A percentile compares a stretch with the other conserved stretches of the same genome.
phyloP scores from a whole-genome alignment of 2,797 vertebrate species.

The Megaceryle alcyon region DNA sequence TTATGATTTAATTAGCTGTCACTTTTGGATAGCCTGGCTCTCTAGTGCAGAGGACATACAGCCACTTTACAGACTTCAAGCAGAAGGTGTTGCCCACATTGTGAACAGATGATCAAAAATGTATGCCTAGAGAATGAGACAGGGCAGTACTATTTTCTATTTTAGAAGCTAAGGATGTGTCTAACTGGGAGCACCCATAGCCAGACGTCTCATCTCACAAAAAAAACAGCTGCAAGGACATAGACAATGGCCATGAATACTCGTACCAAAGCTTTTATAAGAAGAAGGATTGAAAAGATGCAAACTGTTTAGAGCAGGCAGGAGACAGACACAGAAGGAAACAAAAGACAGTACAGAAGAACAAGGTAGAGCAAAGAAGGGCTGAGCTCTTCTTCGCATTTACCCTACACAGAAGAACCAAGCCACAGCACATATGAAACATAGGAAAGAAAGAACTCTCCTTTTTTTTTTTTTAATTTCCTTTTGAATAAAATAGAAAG shows the following conservation, averaged over 20 bases:
- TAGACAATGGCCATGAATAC: background rate
- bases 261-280: background rate
- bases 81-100: background rate
- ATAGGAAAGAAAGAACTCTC: background rate
- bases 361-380: background rate
- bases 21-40: background rate
- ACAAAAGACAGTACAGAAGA: background rate
- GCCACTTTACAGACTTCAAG: constrained; percentile 9
- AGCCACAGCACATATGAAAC: background rate
- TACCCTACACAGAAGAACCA: background rate
- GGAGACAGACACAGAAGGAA: background rate
- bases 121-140: background rate
- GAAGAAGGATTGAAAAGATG: background rate
- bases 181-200: background rate
- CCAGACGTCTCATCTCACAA: background rate
- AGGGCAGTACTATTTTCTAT: background rate
- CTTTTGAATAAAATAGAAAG: constrained; percentile 26
- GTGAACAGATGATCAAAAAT: constrained; percentile 15
- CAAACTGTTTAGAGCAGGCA: constrained; percentile 14
- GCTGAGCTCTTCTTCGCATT: background rate
- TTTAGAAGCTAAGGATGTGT: background rate
- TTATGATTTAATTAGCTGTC: constrained; percentile 18
- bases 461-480: background rate
- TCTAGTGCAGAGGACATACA: background rate
- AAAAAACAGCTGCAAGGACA: background rate